phyloP scores from a whole-genome alignment of 2,888 invertebrate species.

The Calliopum simillimum region DNA sequence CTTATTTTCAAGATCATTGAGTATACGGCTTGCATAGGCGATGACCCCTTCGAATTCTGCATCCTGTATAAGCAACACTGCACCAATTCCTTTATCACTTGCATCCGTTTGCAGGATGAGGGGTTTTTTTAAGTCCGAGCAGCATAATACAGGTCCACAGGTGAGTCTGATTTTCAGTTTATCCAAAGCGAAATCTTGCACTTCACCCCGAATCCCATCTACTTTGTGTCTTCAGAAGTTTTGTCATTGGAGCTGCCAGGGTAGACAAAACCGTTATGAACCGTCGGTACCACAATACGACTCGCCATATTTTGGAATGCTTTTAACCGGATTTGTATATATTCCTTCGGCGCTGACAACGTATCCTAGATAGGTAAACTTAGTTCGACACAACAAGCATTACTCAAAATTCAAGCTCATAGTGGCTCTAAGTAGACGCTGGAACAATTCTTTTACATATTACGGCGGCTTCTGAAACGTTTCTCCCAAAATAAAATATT shows the following conservation, averaged over 20 bases:
- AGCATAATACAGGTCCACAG: not conserved
- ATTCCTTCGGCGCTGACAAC: not conserved
- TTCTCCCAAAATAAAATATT: not conserved
- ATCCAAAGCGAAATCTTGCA: not conserved
- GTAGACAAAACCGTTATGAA: not conserved
- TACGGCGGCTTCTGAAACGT: too few species aligned
- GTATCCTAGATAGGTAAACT: not conserved
- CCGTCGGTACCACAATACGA: constrained; percentile 1
- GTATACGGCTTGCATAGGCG: constrained; percentile 4
- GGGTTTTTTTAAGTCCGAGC: not conserved
- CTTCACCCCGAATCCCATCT: not conserved
- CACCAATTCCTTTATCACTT: not conserved
- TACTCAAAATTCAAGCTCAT: not conserved
- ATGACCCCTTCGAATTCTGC: not conserved
- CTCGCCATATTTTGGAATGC: not conserved
- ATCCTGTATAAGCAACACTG: not conserved
- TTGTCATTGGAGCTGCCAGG: not conserved
- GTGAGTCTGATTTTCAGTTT: constrained; percentile 10
- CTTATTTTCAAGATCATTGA: not conserved
- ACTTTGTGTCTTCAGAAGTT: not conserved
- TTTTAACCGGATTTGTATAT: not conserved
- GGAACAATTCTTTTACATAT: too few species aligned
- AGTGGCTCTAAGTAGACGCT: too few species aligned
- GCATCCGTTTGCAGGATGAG: constrained; percentile 15
- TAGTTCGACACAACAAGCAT: not conserved